A percentile compares a stretch with the other conserved stretches of the same genome.
phyloP scores from a whole-genome alignment of 2,113 vertebrate genomes.

The Gymnarchus niloticus region DNA sequence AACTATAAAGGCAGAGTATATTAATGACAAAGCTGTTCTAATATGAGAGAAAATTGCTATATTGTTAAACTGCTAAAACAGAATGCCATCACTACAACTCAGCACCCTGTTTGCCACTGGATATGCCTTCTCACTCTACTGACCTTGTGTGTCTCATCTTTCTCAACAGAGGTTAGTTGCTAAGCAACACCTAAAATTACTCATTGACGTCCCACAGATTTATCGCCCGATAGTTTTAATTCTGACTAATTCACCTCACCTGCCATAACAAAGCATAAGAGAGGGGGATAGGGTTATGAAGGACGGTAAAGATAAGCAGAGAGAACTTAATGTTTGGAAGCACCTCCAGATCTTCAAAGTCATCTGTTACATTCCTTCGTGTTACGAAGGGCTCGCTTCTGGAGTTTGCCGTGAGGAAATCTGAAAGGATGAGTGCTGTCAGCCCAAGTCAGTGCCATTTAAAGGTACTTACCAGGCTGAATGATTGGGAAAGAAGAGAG shows the following conservation, averaged over 20 bases:
- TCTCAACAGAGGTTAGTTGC: neutral
- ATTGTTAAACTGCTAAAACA: neutral
- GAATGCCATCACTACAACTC: neutral
- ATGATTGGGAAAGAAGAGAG: neutral
- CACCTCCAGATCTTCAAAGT: slow-evolving; percentile 27
- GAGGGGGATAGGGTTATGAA: neutral
- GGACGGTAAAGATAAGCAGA: neutral
- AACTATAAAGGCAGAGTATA: neutral
- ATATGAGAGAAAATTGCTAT: too few species aligned
- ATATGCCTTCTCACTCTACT: neutral
- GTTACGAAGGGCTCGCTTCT: neutral
- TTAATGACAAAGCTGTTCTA: neutral
- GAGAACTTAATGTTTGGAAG: neutral
- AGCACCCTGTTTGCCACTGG: neutral
- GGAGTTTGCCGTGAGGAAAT: neutral
- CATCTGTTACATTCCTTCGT: neutral
- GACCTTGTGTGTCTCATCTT: neutral
- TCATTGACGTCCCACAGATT: neutral
- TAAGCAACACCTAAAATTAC: neutral
- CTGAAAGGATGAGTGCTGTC: neutral
- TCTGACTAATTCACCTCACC: neutral
- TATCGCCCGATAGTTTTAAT: neutral
- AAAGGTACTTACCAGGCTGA: neutral
- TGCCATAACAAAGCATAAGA: slow-evolving; percentile 8
- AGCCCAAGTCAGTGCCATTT: neutral